Base-by-base conservation (phyloP, 2,113 vertebrate species). In the Myrmophylax atrothorax region DNA sequence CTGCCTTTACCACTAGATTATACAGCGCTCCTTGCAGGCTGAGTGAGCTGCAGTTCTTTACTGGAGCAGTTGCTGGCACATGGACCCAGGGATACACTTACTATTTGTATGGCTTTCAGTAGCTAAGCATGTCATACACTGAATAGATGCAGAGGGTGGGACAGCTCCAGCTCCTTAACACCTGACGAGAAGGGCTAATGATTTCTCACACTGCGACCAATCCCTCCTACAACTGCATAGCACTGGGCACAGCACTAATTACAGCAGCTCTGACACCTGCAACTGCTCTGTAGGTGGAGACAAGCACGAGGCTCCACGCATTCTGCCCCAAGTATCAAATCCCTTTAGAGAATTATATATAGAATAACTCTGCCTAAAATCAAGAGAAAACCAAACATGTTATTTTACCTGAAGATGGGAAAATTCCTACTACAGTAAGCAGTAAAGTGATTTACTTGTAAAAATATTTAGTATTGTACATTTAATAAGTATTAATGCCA, bases 161-260 rank as follows among this genome's bases (percentile, higher is more conserved):
- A 85, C 55, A 87, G 50, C 63, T 93, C 72, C 82, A 88, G 68
- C 90, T 94, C 92, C 73, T 77, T 64, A 88, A 89, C 84, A 95
- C 72, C 77, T 84, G 88, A 53, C 68, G 75, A 91, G 87, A 77
- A 80, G 89, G 47, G 79, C 79, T 87, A 94, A 90, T 72, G 77
- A 83, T 80, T 94, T 92, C 90, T 81, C 56, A 6, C 66, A 75
- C 7, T n/a, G 64, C 1, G 4, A 58, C 38, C 69, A 37, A 84
- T 47, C 31, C 93, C 76, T 92, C 83, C 92, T 87, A 94, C 76
- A 16, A 72, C 86, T 28, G 44, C 63, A 23, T 14, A 83, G 42
- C 24, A 12, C 58, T 17, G 46, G 60, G 85, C 69, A 20, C 44
- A 81, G 73, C 44, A 59, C 93, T 92, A 89, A 81, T 94, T 69